Conservation (phyloP, 2,113 vertebrate species). For the Solenodon paradoxus region DNA sequence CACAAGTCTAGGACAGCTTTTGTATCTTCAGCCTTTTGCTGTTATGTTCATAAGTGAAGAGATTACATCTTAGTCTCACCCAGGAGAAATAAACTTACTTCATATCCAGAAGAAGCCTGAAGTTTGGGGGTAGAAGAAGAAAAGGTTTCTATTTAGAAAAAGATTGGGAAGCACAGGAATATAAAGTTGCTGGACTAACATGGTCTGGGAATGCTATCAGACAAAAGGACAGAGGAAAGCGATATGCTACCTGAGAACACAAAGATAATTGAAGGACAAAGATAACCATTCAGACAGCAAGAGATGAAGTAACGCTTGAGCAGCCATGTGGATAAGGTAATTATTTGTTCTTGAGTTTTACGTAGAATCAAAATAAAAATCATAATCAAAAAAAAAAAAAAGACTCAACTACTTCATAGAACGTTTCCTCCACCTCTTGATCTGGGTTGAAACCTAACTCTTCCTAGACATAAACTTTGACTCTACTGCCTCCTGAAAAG, state of each 20-base stretch:
- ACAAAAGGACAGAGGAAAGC: neutral
- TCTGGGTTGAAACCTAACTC: neutral
- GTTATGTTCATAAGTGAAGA: neutral
- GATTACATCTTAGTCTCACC: neutral
- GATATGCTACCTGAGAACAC: neutral
- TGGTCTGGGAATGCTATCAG: neutral
- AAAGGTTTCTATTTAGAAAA: neutral
- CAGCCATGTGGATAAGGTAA: neutral
- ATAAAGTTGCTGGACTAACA: neutral
- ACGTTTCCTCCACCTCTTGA: neutral
- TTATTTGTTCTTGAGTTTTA: neutral
- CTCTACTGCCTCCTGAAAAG: neutral
- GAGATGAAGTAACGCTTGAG: neutral
- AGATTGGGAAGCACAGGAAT: neutral
- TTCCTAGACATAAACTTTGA: neutral
- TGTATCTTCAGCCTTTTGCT: neutral
- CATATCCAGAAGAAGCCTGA: neutral
- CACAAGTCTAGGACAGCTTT: neutral
- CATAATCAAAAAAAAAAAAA: too few species aligned
- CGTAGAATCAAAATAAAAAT: constrained; percentile 5
- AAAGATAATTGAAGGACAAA: neutral
- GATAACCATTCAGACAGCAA: neutral
- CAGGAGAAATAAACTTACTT: neutral
- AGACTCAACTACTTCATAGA: neutral
- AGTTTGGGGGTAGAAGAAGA: neutral